Evolutionary conservation across 92 coral and sea anemone genomes (phyloP).

Genomic region (Hydrozoanthus gracilis): DNA sequence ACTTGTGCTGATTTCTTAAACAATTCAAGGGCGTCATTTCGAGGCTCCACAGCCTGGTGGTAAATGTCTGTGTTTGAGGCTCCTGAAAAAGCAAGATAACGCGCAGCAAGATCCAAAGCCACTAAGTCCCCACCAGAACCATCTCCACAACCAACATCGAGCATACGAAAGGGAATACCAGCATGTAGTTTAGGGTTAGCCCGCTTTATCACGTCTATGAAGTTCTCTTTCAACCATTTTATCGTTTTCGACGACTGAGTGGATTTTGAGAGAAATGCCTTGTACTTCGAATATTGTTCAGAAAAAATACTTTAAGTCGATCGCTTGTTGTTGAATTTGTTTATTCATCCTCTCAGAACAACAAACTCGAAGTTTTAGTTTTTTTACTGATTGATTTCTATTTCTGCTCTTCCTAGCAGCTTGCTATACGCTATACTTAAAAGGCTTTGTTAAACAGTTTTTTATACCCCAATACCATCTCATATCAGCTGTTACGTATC

Average conservation of each 20-base stretch:
- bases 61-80: background rate
- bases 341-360: background rate
- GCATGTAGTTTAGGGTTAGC: too few relatives aligned
- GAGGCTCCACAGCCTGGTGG: background rate
- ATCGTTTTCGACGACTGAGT: background rate
- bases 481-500: too few relatives aligned
- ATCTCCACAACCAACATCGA: background rate
- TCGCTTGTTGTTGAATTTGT: background rate
- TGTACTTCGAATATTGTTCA: background rate
- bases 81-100: background rate
- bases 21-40: background rate
- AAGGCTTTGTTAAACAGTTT: too few relatives aligned
- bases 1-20: background rate
- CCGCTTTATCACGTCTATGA: too few relatives aligned
- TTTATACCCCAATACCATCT: too few relatives aligned
- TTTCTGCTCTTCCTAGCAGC: too few relatives aligned
- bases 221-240: too few relatives aligned
- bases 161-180: background rate
- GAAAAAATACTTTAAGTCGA: background rate
- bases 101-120: background rate
- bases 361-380: background rate
- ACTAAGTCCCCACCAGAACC: background rate
- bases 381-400: too few relatives aligned
- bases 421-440: too few relatives aligned
- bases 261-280: background rate